Evolutionary conservation across 2,888 invertebrate species (phyloP), one percentile per base, ranked within the genome.

Genomic region (Zaprionus obscuricornis): DNA sequence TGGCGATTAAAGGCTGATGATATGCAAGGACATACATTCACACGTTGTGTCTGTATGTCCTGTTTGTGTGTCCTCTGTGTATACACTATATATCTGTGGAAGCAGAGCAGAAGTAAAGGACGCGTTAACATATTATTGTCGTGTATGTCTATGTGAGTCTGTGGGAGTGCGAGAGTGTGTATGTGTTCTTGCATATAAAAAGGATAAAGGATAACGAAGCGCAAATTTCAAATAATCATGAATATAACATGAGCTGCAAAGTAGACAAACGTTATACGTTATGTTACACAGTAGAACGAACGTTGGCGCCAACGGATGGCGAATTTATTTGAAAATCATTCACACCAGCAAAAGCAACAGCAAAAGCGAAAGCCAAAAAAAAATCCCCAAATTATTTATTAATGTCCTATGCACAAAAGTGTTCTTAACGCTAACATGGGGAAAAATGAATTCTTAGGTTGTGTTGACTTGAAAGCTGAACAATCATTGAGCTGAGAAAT

Each of bases 141-240:
- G 83, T 45, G 27, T 37, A 13, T 45, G 20, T 14, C 37, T 37
- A 8, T 31, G 17, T 33, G 39, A 16, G 16, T 24, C 13, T 34
- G 18, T 65, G 29, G 31, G 31, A 54, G 40, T n/a, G 29, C 62
- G 49, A 68, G 64, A 27, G 17, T 27, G 43, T 29, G 31, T 54
- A 7, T 37, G 31, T 18, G 43, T 16, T 22, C 18, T 33, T 40
- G 31, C 59, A 46, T 54, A 72, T 59, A 66, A 72, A 68, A 70
- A 81, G 86, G 85, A 86, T 81, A 78, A 84, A 68, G 85, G 78
- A 79, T 79, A 79, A 79, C 85, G 86, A 79, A 79, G 78, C 78
- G 86, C 86, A 79, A 79, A 79, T 79, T 79, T 86, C 84, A 85
- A 85, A 81, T 85, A 85, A 85, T 85, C 81, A 81, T 81, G 81